phyloP scores from a whole-genome alignment of 2,888 invertebrate species.

The Eubasilissa splendida region DNA sequence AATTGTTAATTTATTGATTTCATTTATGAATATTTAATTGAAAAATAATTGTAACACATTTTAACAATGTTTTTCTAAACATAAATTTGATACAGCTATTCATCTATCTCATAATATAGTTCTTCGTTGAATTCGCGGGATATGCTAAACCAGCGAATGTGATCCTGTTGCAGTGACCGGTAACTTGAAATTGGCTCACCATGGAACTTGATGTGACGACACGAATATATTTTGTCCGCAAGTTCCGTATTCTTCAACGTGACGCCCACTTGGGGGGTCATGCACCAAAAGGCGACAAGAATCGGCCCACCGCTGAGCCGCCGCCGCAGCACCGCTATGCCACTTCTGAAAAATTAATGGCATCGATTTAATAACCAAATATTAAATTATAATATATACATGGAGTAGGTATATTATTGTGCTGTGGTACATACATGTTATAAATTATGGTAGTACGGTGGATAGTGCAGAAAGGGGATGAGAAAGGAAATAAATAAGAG shows the following conservation, averaged over 20 bases:
- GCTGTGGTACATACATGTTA: too few species aligned
- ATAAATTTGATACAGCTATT: neutral
- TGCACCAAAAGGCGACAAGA: conserved; percentile 80
- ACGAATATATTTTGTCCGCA: conserved; percentile 90
- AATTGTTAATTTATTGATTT: too few species aligned
- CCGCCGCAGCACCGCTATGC: conserved; percentile 79
- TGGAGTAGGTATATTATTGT: too few species aligned
- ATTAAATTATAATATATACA: neutral
- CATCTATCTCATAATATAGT: neutral
- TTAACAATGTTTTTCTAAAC: neutral
- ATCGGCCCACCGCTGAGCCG: conserved; percentile 84
- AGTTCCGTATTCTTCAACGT: conserved; percentile 77
- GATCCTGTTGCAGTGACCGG: too few species aligned
- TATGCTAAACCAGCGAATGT: too few species aligned
- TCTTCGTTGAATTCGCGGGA: too few species aligned
- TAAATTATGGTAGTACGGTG: too few species aligned
- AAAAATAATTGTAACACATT: neutral
- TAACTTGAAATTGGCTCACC: conserved; percentile 69
- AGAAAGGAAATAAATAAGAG: too few species aligned
- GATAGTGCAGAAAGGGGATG: too few species aligned
- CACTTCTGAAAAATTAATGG: conserved; percentile 74
- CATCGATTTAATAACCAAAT: neutral
- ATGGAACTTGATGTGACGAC: conserved; percentile 84
- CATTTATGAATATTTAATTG: neutral
- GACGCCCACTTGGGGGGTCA: conserved; percentile 78